Percentiles rank a stretch among this genome's conserved stretches.
These are phyloP conservation scores for Pangasius djambal DNA, from an alignment of 2,797 vertebrate genomes.

Conservation along the genomic window DNA sequence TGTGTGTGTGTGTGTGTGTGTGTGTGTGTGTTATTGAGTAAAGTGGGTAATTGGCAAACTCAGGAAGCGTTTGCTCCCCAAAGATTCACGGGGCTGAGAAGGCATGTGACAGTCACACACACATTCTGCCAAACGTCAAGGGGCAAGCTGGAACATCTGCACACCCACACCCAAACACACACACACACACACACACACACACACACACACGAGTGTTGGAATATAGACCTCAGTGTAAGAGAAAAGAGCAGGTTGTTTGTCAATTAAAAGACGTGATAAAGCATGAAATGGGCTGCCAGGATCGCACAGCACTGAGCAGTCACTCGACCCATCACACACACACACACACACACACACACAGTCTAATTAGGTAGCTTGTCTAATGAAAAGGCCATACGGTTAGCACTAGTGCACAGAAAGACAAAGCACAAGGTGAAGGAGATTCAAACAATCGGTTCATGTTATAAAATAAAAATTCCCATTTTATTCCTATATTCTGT, in stretches of 20 bases:
- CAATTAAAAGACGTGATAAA: constrained; percentile 88
- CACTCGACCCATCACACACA: constrained; percentile 75
- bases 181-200: constrained; percentile 29
- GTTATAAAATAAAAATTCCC: neutral
- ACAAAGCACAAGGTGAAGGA: neutral
- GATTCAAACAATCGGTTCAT: neutral
- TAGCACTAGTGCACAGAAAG: constrained; percentile 60
- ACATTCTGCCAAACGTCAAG: constrained; percentile 65
- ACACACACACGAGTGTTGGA: constrained; percentile 38
- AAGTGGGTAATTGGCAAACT: constrained; percentile 61
- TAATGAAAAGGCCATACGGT: constrained; percentile 80
- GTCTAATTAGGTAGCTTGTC: constrained; percentile 82
- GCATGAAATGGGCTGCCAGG: constrained; percentile 84
- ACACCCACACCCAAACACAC: constrained; percentile 33
- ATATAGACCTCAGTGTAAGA: constrained; percentile 85
- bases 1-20: constrained; percentile 26
- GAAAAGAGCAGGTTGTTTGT: constrained; percentile 86
- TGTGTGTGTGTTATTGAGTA: constrained; percentile 43
- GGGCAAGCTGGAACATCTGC: constrained; percentile 66
- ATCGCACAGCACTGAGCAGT: constrained; percentile 76
- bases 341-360: constrained; percentile 71
- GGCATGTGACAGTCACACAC: constrained; percentile 69
- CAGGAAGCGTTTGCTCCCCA: constrained; percentile 55
- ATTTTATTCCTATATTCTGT: neutral
- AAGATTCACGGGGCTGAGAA: constrained; percentile 64